Base-by-base conservation (phyloP, 2,113 vertebrate genomes). In the Chaetodon auriga region DNA sequence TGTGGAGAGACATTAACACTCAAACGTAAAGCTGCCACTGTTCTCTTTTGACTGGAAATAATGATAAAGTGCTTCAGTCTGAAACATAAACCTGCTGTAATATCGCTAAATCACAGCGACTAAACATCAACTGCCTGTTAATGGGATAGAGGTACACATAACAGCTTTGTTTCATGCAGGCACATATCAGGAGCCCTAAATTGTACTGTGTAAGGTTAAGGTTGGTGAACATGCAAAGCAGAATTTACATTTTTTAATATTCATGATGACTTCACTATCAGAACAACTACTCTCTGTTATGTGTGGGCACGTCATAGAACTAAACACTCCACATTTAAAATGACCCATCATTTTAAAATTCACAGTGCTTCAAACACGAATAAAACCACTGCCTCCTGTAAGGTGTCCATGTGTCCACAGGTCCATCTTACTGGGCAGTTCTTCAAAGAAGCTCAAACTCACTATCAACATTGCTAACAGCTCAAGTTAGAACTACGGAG, bases 291-390 rank as follows among this genome's bases (percentile, higher is more conserved):
- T 14, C 81, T 63, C 53, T 62, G 14, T 68, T 53, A 41, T 45
- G 2, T n/a, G 21, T 57, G 19, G 15, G 21, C 2, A 46, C 19
- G 3, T 66, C 49, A 68, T 8, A 13, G 43, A 51, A 51, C 62
- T 48, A 14, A 54, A 83, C 13, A 14, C 36, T 36, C 18, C 30
- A 57, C 19, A 64, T 36, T 82, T 16, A 66, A 25, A 78, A 49
- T 78, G 8, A 55, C 19, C 72, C 9, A 16, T 76, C 43, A 45
- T 69, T 66, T 74, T 36, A 30, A 57, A 80, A 57, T 75, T 82
- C 74, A 81, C 85, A 91, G 68, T 83, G 30, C 72, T 73, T 66
- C 49, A 41, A 51, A 76, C 3, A 82, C 16, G 51, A 30, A 57
- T 18, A 62, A 51, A 30, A 23, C 14, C 41, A 1, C n/a, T 51